Conservation (phyloP, 2,797 vertebrate species). For the Sebastolobus altivelis region DNA sequence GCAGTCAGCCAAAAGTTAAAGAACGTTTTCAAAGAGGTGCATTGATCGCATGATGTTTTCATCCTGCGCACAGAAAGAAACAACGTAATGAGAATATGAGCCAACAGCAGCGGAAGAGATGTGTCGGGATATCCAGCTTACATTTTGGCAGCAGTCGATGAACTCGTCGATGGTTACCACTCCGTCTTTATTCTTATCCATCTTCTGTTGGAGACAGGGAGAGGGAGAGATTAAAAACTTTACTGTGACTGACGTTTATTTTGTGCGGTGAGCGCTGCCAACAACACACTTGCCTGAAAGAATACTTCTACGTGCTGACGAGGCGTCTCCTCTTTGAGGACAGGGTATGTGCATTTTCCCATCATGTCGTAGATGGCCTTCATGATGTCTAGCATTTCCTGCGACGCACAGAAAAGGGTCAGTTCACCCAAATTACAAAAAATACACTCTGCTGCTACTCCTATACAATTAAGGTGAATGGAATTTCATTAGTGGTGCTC, state of each 20-base stretch:
- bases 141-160: constrained; percentile 99
- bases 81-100: background rate
- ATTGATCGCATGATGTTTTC: constrained; percentile 99
- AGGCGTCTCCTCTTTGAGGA: constrained; percentile 96
- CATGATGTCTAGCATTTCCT: constrained; percentile 99
- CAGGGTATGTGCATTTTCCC: constrained; percentile 98
- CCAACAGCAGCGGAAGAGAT: background rate
- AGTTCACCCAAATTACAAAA: too few species aligned
- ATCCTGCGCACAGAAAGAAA: constrained; percentile 86
- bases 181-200: constrained; percentile 99
- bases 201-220: constrained; percentile 89
- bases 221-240: background rate
- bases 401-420: background rate
- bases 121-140: constrained; percentile 79
- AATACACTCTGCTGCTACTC: background rate
- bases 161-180: constrained; percentile 99
- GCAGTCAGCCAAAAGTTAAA: constrained; percentile 86
- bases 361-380: constrained; percentile 99
- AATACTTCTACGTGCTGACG: constrained; percentile 97
- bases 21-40: constrained; percentile 99
- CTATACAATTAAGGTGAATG: background rate
- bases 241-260: background rate
- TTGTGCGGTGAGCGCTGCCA: background rate
- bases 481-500: background rate
- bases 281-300: constrained; percentile 90